Percentiles rank a stretch among this genome's conserved stretches.
These are phyloP conservation scores for Ctenopoma multispine DNA, from an alignment of 2,797 vertebrate genomes.

Conservation along the genomic window DNA sequence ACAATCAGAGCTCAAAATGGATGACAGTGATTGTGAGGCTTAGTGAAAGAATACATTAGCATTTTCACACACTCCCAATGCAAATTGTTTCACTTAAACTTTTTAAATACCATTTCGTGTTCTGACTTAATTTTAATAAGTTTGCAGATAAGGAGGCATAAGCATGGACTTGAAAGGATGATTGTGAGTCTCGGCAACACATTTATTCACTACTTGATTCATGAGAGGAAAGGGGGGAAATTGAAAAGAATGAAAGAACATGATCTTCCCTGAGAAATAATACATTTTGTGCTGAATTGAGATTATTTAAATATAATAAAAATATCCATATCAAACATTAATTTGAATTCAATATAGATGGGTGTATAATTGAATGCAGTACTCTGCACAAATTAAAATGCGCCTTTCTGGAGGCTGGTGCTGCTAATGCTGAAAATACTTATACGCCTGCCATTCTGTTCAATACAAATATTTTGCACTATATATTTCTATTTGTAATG, in stretches of 20 bases:
- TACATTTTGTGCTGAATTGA: slow-evolving; percentile 76
- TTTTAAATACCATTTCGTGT: slow-evolving; percentile 87
- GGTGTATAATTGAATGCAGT: slow-evolving; percentile 72
- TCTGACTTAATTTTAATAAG: slow-evolving; percentile 84
- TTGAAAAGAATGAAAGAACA: slow-evolving; percentile 80
- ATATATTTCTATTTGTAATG: slow-evolving; percentile 41
- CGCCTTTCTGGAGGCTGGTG: slow-evolving; percentile 48
- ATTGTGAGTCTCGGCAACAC: slow-evolving; percentile 69
- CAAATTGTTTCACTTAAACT: slow-evolving; percentile 89
- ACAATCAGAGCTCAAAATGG: slow-evolving; percentile 86
- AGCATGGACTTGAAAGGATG: slow-evolving; percentile 74
- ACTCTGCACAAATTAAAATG: slow-evolving; percentile 69
- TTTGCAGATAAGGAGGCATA: slow-evolving; percentile 81
- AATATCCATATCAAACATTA: slow-evolving; percentile 76
- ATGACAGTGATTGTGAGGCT: slow-evolving; percentile 84
- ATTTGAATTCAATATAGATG: slow-evolving; percentile 77
- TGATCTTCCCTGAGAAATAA: slow-evolving; percentile 74
- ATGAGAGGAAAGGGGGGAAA: slow-evolving; percentile 71
- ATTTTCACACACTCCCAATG: slow-evolving; percentile 86
- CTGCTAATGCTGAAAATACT: slow-evolving; percentile 56
- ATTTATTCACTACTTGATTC: slow-evolving; percentile 71
- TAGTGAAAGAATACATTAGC: slow-evolving; percentile 86
- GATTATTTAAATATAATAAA: slow-evolving; percentile 79
- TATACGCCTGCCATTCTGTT: slow-evolving; percentile 34
- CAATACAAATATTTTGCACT: slow-evolving; percentile 45